These are phyloP conservation scores for Pholis gunnellus DNA, from an alignment of 2,113 vertebrate genomes.

Conservation along the genomic window DNA sequence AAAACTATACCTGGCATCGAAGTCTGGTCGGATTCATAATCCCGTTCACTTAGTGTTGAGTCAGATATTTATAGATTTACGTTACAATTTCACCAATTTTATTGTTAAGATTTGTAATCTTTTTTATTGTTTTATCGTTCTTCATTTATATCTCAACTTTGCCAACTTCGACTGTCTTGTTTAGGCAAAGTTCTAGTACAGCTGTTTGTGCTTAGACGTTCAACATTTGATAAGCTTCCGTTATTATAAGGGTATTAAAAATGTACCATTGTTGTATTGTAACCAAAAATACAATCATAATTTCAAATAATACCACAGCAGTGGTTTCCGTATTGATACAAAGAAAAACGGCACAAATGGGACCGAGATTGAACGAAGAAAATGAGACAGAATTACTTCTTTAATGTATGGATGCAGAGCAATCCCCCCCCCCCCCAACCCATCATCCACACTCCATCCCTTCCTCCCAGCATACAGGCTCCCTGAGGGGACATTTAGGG, in stretches of 20 bases:
- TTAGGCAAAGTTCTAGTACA: neutral
- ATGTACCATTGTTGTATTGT: neutral
- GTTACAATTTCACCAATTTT: neutral
- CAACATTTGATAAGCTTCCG: neutral
- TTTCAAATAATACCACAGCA: neutral
- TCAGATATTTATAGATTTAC: neutral
- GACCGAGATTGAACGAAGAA: slow-evolving; percentile 87
- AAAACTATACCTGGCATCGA: neutral
- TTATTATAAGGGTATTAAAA: neutral
- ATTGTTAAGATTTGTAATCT: neutral
- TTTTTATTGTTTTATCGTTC: neutral
- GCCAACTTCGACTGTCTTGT: neutral
- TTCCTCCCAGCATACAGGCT: slow-evolving; percentile 36
- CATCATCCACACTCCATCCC: slow-evolving; percentile 38
- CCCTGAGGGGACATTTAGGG: slow-evolving; percentile 86
- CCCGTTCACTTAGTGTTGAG: neutral
- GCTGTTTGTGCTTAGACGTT: neutral
- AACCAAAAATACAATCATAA: neutral
- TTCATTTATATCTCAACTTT: neutral
- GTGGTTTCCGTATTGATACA: neutral
- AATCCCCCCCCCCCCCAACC: slow-evolving; percentile 79
- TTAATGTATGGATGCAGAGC: slow-evolving; percentile 88
- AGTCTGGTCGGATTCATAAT: neutral
- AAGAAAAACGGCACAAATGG: slow-evolving; percentile 34
- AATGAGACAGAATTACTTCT: slow-evolving; percentile 86